Base-by-base conservation (phyloP, 2,888 invertebrate genomes). In the Chrysolina americana region DNA sequence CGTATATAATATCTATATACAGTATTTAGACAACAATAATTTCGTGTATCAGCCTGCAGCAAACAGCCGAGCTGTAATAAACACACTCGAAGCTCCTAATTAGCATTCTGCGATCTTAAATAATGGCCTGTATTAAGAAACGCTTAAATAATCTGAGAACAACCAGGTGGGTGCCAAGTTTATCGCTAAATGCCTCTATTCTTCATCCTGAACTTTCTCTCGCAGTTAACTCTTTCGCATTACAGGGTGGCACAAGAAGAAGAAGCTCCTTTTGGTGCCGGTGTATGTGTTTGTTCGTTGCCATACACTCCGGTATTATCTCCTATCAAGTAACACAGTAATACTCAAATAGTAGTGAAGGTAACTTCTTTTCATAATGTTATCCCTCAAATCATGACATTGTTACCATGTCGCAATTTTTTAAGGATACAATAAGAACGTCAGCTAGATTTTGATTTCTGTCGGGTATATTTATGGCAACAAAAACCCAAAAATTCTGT, bases 81-180 rank as follows among this genome's bases (percentile, higher is more conserved):
- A 66, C 68, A 68, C 68, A 48, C 53, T 53, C 50, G 23, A 53
- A 82, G 81, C 81, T 79, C 76, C 81, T 82, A 87, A 86, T 86
- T 87, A 87, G 84, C 86, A 86, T 87, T 83, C 83, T 85, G 86
- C 84, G 85, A 87, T 87, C 87, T 86, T 88, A 88, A 88, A 88
- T 88, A 87, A 88, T 87, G 87, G 87, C 85, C 84, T 85, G 88
- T 87, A 88, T 88, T 88, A 88, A 88, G 87, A 88, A 88, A 87
- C 87, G 87, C 87, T 88, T 88, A 88, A 88, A 88, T 88, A 88
- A 88, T 88, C 88, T 88, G 88, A 86, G 88, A 88, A 88, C 86
- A 85, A 85, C 85, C 88, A 88, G 88, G 88, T 88, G 88, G 86
- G 84, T 83, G 85, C 85, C 85, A 86, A 87, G 84, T 87, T 87